phyloP scores from a whole-genome alignment of 2,888 invertebrate species.

The Tortricodes alternella region DNA sequence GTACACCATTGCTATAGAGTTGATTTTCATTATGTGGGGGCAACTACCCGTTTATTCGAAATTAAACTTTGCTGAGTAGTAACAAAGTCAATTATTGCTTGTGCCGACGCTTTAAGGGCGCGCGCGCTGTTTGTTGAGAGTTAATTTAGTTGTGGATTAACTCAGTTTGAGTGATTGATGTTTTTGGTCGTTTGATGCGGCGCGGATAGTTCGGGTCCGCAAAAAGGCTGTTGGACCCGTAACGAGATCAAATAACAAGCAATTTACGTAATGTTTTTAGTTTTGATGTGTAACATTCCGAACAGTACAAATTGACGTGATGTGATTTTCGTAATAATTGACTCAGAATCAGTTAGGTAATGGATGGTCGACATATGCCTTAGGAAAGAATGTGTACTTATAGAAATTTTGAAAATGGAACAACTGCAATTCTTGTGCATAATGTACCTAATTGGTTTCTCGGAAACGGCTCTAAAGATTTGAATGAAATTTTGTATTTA shows the following conservation, averaged over 20 bases:
- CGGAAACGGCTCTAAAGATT: too few relatives aligned
- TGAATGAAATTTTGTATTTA: too few relatives aligned
- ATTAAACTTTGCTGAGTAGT: slow-evolving; percentile 38
- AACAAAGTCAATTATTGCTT: slow-evolving; percentile 49
- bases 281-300: too few relatives aligned
- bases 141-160: slow-evolving; percentile 81
- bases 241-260: slow-evolving; percentile 1
- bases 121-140: slow-evolving; percentile 69
- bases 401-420: too few relatives aligned
- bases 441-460: too few relatives aligned
- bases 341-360: too few relatives aligned
- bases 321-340: too few relatives aligned
- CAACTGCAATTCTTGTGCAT: too few relatives aligned
- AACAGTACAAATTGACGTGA: too few relatives aligned
- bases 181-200: slow-evolving; percentile 50
- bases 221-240: slow-evolving; percentile 13
- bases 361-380: too few relatives aligned
- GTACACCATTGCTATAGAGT: slow-evolving; percentile 44
- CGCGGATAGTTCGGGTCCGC: slow-evolving; percentile 17
- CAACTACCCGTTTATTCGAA: slow-evolving; percentile 33
- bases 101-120: slow-evolving; percentile 51
- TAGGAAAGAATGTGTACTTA: too few relatives aligned
- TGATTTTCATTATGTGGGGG: slow-evolving; percentile 28
- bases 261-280: neutral
- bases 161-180: slow-evolving; percentile 78